Base-by-base conservation (phyloP, 2,797 vertebrate genomes). In the Potorous gilbertii region DNA sequence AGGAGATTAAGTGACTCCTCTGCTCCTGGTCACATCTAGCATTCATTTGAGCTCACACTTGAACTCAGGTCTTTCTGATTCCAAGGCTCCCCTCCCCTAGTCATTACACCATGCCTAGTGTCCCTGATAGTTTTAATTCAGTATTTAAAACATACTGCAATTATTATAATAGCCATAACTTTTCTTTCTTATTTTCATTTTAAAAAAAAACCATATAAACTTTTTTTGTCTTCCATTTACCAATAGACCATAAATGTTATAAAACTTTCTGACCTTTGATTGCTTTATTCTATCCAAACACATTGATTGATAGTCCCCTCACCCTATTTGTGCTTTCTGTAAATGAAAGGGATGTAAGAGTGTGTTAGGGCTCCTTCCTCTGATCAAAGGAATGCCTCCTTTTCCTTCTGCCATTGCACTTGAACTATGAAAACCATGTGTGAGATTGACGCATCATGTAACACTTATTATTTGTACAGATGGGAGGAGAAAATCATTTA, bases 401-500 rank as follows among this genome's bases (percentile, higher is more conserved):
- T 97, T 97, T 95, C 94, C 96, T 93, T 91, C 96, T 97, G 96
- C 94, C 93, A 95, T 97, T 96, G 90, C 93, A 62, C 16, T 94
- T 97, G 94, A 96, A 94, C 57, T 94, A 98, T 92, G 95, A 97
- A 97, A 97, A 97, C 96, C 96, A 97, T 91, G 46, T 96, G 96
- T 94, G 92, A 94, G 94, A 95, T 0, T 0, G 0, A 93, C 93
- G 90, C 91, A 95, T 95, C 92, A 21, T 56, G 0, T 96, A 97
- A 97, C 96, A 96, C 46, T 87, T 93, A 91, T 57, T 98, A 97
- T 98, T 99, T 99, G 96, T 94, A 98, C 98, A 99, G 98, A 98
- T 98, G 98, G 95, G 94, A 66, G 91, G 93, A 96, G 40, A 97
- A 98, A 97, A 97, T 91, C 54, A 52, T 96, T 96, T 97, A 97